Base-by-base conservation (phyloP, 2,113 vertebrate genomes). In the Acinonyx jubatus region DNA sequence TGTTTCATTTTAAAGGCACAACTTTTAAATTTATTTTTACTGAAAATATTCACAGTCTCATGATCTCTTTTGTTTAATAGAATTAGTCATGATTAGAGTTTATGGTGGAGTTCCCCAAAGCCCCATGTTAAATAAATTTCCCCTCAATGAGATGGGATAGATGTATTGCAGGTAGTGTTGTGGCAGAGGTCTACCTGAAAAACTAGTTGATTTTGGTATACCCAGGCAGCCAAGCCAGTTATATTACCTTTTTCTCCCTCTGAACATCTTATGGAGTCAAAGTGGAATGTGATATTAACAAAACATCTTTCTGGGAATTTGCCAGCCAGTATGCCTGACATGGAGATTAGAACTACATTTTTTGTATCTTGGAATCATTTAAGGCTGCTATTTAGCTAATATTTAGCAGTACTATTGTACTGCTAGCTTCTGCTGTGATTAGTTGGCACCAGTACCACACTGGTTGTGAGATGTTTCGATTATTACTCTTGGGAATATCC, bases 1-100 rank as follows among this genome's bases (percentile, higher is more conserved):
- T 96, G 85, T 93, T 95, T 97, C 31, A 81, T 84, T 96, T 95
- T 83, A 93, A 96, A 96, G 23, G 15, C 14, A 38, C 78, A 65
- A 73, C 38, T 81, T 92, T 89, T 80, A 52, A 87, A 31, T 52
- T 81, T 85, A 76, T 45, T 94, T 90, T 78, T 84, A 45, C 19
- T 91, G 48, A 83, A 36, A 90, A 82, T 76, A 92, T 91, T 96
- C 12, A 81, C 3, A 85, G 57, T 91, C 63, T 48, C 50, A 55
- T 55, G 48, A 89, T 93, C 41, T 84, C n/a, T 61, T 87, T 27
- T 97, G 13, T 85, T 97, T 82, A 85, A 66, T 81, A 89, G 25
- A 88, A 29, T 76, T 92, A 71, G 79, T 97, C 29, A 74, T 65
- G 89, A 87, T 82, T 93, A 86, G 36, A 84, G 23, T 91, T 31